Base-by-base conservation (phyloP, 2,797 vertebrate genomes). In the Lycodopsis pacificus region DNA sequence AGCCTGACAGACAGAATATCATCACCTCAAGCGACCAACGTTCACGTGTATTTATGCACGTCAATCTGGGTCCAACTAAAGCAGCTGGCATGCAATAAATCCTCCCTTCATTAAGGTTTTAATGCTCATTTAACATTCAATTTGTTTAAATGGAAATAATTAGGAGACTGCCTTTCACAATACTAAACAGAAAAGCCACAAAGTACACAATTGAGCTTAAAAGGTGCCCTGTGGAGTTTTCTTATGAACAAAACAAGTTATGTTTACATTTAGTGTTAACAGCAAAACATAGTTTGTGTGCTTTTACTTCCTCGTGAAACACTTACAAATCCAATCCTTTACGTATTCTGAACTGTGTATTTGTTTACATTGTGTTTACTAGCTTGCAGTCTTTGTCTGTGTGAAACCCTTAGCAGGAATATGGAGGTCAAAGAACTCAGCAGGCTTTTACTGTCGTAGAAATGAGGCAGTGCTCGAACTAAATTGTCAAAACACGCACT, bases 41-140 rank as follows among this genome's bases (percentile, higher is more conserved):
- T 56, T 32, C n/a, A 48, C 54, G n/a, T 75, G 68, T 56, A 69
- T 62, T 27, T 34, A 15, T 53, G 57, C 5, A 44, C 32, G 70
- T 79, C 30, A 10, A 57, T 65, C 62, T n/a, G 69, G 71, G 49
- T 71, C 5, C 1, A 34, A 56, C 19, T 11, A 1, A 11, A 30
- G 40, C 36, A 53, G 46, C 13, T 32, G 53, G 14, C 27, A 13
- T 61, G 17, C 11, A 22, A 34, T 3, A 20, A 54, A 42, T 13
- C 4, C 13, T 17, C 20, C 57, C 1, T 34, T 20, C 12, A 57
- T 22, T 6, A 62, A 22, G 30, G 1, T 7, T 40, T 19, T 12
- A 65, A 38, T 8, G 68, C 0, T 10, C 3, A 22, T 34, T 46
- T 58, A 4, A 34, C 9, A 59, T 65, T 22, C 34, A 3, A 53